phyloP scores from a whole-genome alignment of 2,113 vertebrate species.

The human (Homo sapiens) region GRCh38 chr5:163106501-163107000 shows the following conservation, averaged over 20 bases:
- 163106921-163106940: neutral
- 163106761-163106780: neutral
- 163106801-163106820: neutral
- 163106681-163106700: neutral
- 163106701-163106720: neutral
- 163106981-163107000: neutral
- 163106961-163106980: neutral
- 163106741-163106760: neutral
- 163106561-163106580: neutral
- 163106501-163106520: neutral
- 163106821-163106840: neutral
- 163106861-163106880: neutral
- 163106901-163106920: neutral
- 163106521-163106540: slow-evolving; percentile 31
- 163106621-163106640: neutral
- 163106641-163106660: neutral
- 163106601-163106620: neutral
- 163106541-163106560: slow-evolving; percentile 24
- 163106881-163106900: neutral
- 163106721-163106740: neutral
- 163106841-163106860: neutral
- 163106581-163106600: neutral
- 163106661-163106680: neutral
- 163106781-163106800: neutral
- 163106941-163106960: neutral